A percentile compares a stretch with the other conserved stretches of the same genome.
Conservation (phyloP, 2,797 vertebrate genomes). For the Pseudochromis fuscus region DNA sequence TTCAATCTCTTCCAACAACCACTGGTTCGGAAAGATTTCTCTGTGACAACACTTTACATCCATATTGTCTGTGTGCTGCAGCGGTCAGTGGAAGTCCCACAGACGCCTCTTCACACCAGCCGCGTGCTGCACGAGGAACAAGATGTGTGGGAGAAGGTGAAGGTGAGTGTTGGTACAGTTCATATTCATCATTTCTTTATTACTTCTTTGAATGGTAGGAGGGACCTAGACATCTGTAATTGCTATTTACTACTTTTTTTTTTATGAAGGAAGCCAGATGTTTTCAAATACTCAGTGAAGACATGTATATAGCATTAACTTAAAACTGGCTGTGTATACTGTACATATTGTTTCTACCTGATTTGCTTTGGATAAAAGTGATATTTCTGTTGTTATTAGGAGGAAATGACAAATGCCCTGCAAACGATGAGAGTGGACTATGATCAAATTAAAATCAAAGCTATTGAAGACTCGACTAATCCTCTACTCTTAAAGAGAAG, state of each 20-base stretch:
- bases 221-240: background rate
- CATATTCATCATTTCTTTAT: background rate
- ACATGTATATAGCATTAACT: background rate
- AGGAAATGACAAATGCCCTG: conserved; percentile 94
- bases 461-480: conserved; percentile 90
- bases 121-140: conserved; percentile 92
- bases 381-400: conserved; percentile 72
- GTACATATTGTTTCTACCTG: background rate
- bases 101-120: conserved; percentile 93
- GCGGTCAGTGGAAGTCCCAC: conserved; percentile 91
- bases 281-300: background rate
- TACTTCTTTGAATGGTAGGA: background rate
- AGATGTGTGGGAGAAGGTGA: conserved; percentile 93
- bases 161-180: conserved; percentile 80
- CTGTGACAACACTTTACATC: background rate
- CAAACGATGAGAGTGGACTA: conserved; percentile 93
- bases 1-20: conserved; percentile 9
- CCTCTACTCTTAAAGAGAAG: conserved; percentile 91
- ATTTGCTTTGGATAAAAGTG: background rate
- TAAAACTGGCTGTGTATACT: background rate
- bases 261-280: background rate
- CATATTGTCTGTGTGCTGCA: conserved; percentile 52
- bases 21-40: conserved; percentile 25
- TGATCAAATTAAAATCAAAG: conserved; percentile 93
- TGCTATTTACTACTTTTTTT: background rate